Base-by-base conservation (phyloP, 2,797 vertebrate species). In the Chelmon rostratus region DNA sequence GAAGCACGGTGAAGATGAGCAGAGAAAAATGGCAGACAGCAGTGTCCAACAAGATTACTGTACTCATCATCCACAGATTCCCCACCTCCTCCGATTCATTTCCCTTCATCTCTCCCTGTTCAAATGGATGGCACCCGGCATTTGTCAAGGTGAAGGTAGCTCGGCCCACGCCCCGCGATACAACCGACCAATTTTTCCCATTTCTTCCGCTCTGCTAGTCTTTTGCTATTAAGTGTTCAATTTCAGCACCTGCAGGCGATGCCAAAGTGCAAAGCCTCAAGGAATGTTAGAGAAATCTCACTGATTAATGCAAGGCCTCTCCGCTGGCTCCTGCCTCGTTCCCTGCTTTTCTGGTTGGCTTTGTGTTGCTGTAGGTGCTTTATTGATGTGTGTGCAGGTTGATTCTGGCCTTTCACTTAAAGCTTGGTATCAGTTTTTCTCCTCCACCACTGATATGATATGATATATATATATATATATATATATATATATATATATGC, bases 21-120 rank as follows among this genome's bases (percentile, higher is more conserved):
- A 23, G 71, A 81, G 77, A 86, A 83, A 93, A 93, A 93, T 90
- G 89, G 88, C 90, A 93, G 85, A 79, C 86, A 86, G 86, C 84
- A 86, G 89, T 94, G 93, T 95, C 92, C 89, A 89, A 93, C 84
- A 90, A 93, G 92, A 95, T 96, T 93, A 94, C 92, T 91, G 85
- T 88, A 89, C 89, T 91, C 90, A 95, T 95, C 93, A 91, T 90
- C 89, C 86, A 91, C 83, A 88, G 85, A 88, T 87, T 86, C 81
- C 81, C 85, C 85, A 61, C 86, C 85, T 71, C 84, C 69, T 70
- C 88, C 71, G 37, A 86, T 93, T 89, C 86, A 93, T 91, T 89
- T 91, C 87, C 92, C 87, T 86, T 90, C 90, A 89, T 82, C 87
- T 82, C 54, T 68, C 25, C 78, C 85, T 85, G 88, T 86, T 93